Base-by-base conservation (phyloP, 1,140 invertebrate genomes). In the Trialeurodes vaporariorum region DNA sequence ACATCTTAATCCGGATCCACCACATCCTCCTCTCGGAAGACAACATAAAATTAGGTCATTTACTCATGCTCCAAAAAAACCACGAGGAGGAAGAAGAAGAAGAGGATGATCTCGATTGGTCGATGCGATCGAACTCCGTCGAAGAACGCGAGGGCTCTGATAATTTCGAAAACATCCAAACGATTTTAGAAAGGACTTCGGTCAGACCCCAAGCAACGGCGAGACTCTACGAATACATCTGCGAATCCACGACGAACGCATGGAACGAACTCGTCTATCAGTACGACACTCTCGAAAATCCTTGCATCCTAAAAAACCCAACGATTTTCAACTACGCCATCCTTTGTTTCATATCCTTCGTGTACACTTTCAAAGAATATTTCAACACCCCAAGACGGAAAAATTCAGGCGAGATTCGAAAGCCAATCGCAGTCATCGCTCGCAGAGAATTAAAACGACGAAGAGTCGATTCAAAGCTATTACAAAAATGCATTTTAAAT, bases 191-290 rank as follows among this genome's bases (percentile, higher is more conserved):
- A 0, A 59, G 49, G 23, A 58, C 70, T 2, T 70, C 68, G 25
- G 64, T 66, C 1, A 79, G 81, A 60, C 87, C 87, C 0, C 81
- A 82, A 34, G 85, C 87, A 59, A 80, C 90, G 22, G 84, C 85
- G 21, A 80, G 82, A 63, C 78, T 92, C 2, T 84, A 85, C 72
- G 82, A 85, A 58, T 85, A 86, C 70, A 69, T 91, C 12, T 81
- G 82, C 13, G 84, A 89, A 71, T 84, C 83, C 60, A 78, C 89
- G 24, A 85, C 86, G 22, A 90, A 90, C 66, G 79, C 82, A 34
- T 92, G 89, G 89, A 90, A 91, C 71, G 87, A 90, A 71, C 88
- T 91, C 68, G 83, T 90, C 13, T 86, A 82, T 60, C 85, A 86
- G 70, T 88, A 90, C 70, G 90, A 92, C 76, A 89, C 90, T 0